phyloP scores from a whole-genome alignment of 2,888 invertebrate genomes.

The Macrostomum cliftonense region DNA sequence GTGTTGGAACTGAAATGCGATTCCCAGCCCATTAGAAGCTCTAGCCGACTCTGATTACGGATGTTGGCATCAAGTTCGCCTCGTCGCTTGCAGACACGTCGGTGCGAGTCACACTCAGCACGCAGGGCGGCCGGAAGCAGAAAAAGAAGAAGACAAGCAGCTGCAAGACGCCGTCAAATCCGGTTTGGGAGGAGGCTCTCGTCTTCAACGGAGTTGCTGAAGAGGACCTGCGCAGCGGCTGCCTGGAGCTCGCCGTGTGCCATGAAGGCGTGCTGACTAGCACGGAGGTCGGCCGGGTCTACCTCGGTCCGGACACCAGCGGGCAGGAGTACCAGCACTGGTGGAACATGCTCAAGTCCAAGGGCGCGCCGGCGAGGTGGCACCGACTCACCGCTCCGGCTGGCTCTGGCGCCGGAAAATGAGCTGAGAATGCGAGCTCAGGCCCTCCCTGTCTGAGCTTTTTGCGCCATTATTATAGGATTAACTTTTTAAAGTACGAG shows the following conservation, averaged over 20 bases:
- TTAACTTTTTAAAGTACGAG: too few species aligned
- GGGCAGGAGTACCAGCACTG: conserved; percentile 26
- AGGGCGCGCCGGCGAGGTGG: conserved; percentile 24
- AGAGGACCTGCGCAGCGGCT: conserved; percentile 43
- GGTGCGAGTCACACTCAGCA: conserved; percentile 65
- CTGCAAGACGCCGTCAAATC: conserved; percentile 54
- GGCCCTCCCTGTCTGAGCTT: too few species aligned
- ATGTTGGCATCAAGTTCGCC: too few species aligned
- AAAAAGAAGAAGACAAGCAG: conserved; percentile 66
- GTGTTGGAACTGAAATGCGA: too few species aligned
- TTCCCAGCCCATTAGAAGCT: too few species aligned
- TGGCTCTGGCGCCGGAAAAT: too few species aligned
- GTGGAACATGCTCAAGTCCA: conserved; percentile 24
- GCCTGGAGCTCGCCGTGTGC: conserved; percentile 46
- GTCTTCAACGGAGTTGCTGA: conserved; percentile 49
- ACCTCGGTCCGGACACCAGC: conserved; percentile 39
- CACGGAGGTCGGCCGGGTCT: conserved; percentile 44
- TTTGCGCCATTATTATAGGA: too few species aligned
- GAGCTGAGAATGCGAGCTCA: too few species aligned
- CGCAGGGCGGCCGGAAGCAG: conserved; percentile 63
- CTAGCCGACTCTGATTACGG: too few species aligned
- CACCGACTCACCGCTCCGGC: conserved; percentile 16
- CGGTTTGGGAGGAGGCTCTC: conserved; percentile 77
- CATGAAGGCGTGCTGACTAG: conserved; percentile 47
- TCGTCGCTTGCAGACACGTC: conserved; percentile 50